Percentiles rank a stretch among this genome's conserved stretches.
phyloP scores from a whole-genome alignment of 2,113 vertebrate genomes.

The Cyprinodon tularosa region DNA sequence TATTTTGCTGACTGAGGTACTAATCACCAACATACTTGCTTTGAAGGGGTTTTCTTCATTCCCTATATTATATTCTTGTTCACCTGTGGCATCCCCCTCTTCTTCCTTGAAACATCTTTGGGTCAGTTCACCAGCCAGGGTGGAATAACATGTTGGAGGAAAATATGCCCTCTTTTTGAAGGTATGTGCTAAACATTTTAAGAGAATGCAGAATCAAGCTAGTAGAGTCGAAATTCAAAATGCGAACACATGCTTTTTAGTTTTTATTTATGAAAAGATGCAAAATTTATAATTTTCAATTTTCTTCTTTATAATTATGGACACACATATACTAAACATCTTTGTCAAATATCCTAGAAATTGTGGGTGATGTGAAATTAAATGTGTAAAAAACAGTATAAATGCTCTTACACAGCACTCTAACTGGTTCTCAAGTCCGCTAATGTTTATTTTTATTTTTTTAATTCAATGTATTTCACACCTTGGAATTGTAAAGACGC shows the following conservation, averaged over 20 bases:
- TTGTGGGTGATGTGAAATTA: too few relatives aligned
- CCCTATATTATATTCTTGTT: constrained; percentile 80
- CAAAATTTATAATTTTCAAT: too few relatives aligned
- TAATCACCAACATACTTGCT: constrained; percentile 16
- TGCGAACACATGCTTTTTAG: too few relatives aligned
- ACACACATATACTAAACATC: too few relatives aligned
- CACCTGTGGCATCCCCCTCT: constrained; percentile 80
- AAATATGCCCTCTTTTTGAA: constrained; percentile 83
- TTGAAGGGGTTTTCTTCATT: constrained; percentile 79
- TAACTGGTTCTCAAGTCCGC: too few relatives aligned
- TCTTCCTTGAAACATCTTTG: constrained; percentile 81
- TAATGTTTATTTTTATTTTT: too few relatives aligned
- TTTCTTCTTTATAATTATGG: too few relatives aligned
- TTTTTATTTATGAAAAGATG: too few relatives aligned
- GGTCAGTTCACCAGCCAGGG: constrained; percentile 83
- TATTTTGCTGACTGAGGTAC: neutral
- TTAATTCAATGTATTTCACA: neutral
- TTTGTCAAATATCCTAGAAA: too few relatives aligned
- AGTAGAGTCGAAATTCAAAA: too few relatives aligned
- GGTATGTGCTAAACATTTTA: constrained; percentile 37
- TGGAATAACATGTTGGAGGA: constrained; percentile 82
- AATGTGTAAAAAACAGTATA: too few relatives aligned
- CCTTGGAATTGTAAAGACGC: neutral
- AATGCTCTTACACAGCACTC: too few relatives aligned
- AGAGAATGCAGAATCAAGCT: neutral